Conservation (phyloP, 2,888 invertebrate genomes). For the Agrilus mali region DNA sequence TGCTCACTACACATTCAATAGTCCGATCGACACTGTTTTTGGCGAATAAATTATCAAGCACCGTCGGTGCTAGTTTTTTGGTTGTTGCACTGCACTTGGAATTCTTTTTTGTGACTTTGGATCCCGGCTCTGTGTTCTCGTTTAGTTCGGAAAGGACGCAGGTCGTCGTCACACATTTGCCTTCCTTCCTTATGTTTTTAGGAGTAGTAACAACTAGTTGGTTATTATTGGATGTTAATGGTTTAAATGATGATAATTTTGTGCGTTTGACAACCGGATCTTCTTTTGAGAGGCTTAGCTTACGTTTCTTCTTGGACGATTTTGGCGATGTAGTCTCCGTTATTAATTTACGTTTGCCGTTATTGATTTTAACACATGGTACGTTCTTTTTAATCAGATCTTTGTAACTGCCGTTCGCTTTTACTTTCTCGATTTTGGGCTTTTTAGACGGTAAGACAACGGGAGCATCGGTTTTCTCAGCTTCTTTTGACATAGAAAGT, state of each 20-base stretch:
- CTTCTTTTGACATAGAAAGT: conserved; percentile 26
- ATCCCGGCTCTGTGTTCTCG: conserved; percentile 20
- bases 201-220: conserved; percentile 19
- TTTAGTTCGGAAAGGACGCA: conserved; percentile 15
- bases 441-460: conserved; percentile 19
- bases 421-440: conserved; percentile 17
- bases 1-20: conserved; percentile 32
- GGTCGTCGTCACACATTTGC: conserved; percentile 14
- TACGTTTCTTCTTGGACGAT: conserved; percentile 30
- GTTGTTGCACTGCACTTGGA: conserved; percentile 11
- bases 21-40: conserved; percentile 46
- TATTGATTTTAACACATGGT: conserved; percentile 32
- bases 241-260: conserved; percentile 24
- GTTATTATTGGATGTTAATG: conserved; percentile 25
- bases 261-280: conserved; percentile 14
- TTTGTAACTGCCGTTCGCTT: conserved; percentile 29
- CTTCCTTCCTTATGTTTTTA: conserved; percentile 7
- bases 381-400: conserved; percentile 36
- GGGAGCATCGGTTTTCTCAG: conserved; percentile 15
- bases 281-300: conserved; percentile 25
- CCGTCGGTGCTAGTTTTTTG: conserved; percentile 23
- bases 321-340: conserved; percentile 13
- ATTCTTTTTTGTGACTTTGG: conserved; percentile 15
- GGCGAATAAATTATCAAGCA: conserved; percentile 43
- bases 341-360: conserved; percentile 35